Evolutionary conservation across 2,113 vertebrate genomes (phyloP).

Genomic region (Pangasianodon hypophthalmus): DNA sequence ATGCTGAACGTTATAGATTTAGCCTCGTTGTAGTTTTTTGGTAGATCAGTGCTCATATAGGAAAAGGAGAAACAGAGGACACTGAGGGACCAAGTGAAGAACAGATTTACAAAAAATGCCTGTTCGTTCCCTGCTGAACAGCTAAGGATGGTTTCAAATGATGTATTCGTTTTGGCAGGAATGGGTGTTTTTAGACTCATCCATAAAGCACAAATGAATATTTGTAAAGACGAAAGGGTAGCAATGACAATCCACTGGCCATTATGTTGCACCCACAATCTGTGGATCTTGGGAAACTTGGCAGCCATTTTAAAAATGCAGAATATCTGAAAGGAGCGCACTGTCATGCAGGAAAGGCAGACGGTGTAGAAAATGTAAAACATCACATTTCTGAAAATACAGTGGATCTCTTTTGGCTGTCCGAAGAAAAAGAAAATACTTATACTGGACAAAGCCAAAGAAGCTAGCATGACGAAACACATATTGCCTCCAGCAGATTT

Average conservation of each 20-base stretch:
- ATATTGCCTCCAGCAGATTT: conserved; percentile 81
- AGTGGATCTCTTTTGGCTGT: conserved; percentile 63
- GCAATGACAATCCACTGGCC: conserved; percentile 73
- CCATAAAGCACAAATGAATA: conserved; percentile 57
- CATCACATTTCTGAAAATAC: conserved; percentile 69
- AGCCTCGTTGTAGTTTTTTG: conserved; percentile 87
- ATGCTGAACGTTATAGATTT: conserved; percentile 85
- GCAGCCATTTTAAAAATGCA: conserved; percentile 84
- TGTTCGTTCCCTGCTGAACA: conserved; percentile 55
- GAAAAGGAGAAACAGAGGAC: conserved; percentile 79
- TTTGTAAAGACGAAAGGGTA: conserved; percentile 62
- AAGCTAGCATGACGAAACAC: conserved; percentile 82
- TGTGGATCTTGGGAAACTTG: conserved; percentile 70
- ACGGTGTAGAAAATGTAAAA: conserved; percentile 73
- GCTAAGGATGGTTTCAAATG: conserved; percentile 69
- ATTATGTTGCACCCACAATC: conserved; percentile 75
- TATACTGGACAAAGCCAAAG: conserved; percentile 69
- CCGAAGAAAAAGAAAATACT: conserved; percentile 80
- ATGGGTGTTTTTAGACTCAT: conserved; percentile 55
- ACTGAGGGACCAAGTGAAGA: conserved; percentile 65
- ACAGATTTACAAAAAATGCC: neutral
- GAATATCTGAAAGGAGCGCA: conserved; percentile 83
- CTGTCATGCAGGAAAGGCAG: conserved; percentile 79
- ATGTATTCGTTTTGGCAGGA: conserved; percentile 63
- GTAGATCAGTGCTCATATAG: conserved; percentile 86